These are phyloP conservation scores for Patella pellucida DNA, from an alignment of 2,888 invertebrate species.

Conservation along the genomic window DNA sequence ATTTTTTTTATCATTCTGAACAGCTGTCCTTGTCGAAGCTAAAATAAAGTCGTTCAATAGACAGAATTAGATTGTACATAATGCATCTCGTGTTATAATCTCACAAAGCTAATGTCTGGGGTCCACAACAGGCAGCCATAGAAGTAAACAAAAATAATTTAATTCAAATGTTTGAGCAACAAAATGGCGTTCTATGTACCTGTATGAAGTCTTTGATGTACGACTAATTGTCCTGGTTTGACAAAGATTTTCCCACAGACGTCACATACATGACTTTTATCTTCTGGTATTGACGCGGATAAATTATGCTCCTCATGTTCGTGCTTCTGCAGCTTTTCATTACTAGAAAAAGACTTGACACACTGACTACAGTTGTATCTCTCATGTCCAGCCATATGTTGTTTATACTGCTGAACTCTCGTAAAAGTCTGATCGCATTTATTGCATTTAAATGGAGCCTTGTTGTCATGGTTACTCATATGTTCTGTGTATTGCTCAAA, in stretches of 20 bases:
- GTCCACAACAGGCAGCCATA: too few relatives aligned
- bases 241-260: slow-evolving; percentile 52
- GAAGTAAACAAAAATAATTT: too few relatives aligned
- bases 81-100: too few relatives aligned
- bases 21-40: too few relatives aligned
- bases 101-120: too few relatives aligned
- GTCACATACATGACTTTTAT: slow-evolving; percentile 51
- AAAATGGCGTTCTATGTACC: slow-evolving; percentile 25
- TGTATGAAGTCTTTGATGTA: slow-evolving; percentile 51
- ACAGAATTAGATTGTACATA: too few relatives aligned
- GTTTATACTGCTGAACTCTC: slow-evolving; percentile 58
- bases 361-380: slow-evolving; percentile 15
- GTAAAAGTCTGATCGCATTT: neutral
- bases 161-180: too few relatives aligned
- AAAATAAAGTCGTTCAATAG: too few relatives aligned
- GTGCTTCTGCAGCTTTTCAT: neutral
- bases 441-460: neutral
- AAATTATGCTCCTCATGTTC: neutral
- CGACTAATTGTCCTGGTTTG: slow-evolving; percentile 46
- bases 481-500: slow-evolving; percentile 46
- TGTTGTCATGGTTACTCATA: slow-evolving; percentile 46
- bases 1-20: too few relatives aligned
- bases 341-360: neutral
- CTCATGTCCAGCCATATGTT: slow-evolving; percentile 51
- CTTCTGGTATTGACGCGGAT: neutral